phyloP scores from a whole-genome alignment of 1,140 invertebrate species.

The Lutraria rhynchaena region DNA sequence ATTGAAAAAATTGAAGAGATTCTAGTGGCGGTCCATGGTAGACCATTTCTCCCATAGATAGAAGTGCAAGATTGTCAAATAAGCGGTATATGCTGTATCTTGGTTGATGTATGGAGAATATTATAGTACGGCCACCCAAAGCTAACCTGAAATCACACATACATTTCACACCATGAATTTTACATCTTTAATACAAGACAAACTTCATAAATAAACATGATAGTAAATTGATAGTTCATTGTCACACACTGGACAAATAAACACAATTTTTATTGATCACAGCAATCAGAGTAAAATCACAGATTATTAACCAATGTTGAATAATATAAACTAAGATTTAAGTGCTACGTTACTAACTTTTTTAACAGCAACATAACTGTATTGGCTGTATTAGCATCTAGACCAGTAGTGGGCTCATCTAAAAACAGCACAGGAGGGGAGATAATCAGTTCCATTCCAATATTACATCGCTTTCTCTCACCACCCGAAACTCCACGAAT shows the following conservation, averaged over 20 bases:
- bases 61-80: conserved; percentile 78
- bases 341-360: conserved; percentile 68
- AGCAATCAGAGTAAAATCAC: too few relatives aligned
- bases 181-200: too few relatives aligned
- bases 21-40: conserved; percentile 78
- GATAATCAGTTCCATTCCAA: conserved; percentile 82
- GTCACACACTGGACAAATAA: too few relatives aligned
- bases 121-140: conserved; percentile 76
- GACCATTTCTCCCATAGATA: conserved; percentile 76
- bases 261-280: too few relatives aligned
- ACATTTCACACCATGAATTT: too few relatives aligned
- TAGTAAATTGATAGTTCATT: too few relatives aligned
- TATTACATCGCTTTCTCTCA: conserved; percentile 81
- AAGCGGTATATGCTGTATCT: conserved; percentile 81
- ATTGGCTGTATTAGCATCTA: conserved; percentile 81
- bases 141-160: conserved; percentile 71
- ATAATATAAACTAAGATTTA: background rate
- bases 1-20: conserved; percentile 76
- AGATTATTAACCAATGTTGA: too few relatives aligned
- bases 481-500: conserved; percentile 81
- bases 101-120: conserved; percentile 83
- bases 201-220: too few relatives aligned
- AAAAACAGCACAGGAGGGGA: conserved; percentile 81
- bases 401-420: conserved; percentile 82
- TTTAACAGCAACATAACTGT: conserved; percentile 80